Evolutionary conservation across 2,113 vertebrate species (phyloP).

Genomic region (Dasyprocta punctata): DNA sequence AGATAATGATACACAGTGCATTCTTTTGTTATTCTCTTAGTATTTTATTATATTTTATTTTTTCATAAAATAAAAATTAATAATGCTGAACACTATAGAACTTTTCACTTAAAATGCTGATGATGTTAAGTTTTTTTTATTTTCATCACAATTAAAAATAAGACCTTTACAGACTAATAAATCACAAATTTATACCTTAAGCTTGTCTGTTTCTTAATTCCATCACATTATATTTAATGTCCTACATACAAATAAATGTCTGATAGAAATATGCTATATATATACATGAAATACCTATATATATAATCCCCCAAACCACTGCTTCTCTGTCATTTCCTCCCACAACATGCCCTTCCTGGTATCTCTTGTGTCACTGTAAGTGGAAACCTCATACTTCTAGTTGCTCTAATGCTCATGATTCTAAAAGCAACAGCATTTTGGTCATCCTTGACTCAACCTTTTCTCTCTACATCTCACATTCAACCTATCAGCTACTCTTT

Average conservation of each 20-base stretch:
- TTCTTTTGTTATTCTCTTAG: no score
- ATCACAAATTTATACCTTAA: conserved; percentile 37
- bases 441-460: neutral
- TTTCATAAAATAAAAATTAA: neutral
- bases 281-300: no score
- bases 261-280: conserved; percentile 20
- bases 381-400: neutral
- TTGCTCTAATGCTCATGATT: neutral
- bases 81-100: neutral
- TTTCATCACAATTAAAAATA: neutral
- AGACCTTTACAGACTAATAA: neutral
- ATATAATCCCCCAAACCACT: neutral
- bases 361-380: neutral
- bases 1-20: neutral
- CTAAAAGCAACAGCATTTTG: neutral
- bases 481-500: neutral
- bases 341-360: neutral
- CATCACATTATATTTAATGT: neutral
- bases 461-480: neutral
- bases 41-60: no score
- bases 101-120: neutral
- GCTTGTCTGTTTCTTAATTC: neutral
- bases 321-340: neutral
- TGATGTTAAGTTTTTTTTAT: neutral
- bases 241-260: neutral